A percentile compares a stretch with the other conserved stretches of the same genome.
Conservation (phyloP, 2,113 vertebrate genomes). For the Stictonetta naevosa region DNA sequence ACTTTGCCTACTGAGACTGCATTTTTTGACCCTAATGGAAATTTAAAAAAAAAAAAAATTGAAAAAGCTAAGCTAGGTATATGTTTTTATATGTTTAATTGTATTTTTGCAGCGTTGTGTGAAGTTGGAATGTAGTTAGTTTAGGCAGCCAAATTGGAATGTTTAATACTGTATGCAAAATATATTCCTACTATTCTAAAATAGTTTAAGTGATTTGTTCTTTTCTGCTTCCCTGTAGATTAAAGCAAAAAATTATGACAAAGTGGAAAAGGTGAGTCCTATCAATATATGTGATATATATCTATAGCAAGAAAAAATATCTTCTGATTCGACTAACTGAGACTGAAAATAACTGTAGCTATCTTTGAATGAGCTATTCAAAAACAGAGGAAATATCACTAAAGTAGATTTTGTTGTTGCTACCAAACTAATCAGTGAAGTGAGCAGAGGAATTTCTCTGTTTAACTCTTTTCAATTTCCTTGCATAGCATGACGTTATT, state of each 20-base stretch:
- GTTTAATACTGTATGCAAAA: slow-evolving; percentile 41
- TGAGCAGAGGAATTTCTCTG: background rate
- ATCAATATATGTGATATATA: slow-evolving; percentile 13
- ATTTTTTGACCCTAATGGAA: background rate
- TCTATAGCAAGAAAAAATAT: background rate
- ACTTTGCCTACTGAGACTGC: background rate
- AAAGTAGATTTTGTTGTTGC: background rate
- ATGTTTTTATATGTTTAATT: background rate
- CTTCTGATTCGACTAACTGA: background rate
- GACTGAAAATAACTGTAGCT: background rate
- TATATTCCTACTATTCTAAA: slow-evolving; percentile 47
- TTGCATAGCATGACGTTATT: background rate
- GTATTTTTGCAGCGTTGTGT: background rate
- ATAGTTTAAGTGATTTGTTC: slow-evolving; percentile 73
- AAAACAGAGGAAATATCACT: background rate
- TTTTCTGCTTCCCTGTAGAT: slow-evolving; percentile 91
- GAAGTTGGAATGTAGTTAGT: background rate
- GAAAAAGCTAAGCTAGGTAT: background rate
- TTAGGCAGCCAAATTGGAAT: background rate
- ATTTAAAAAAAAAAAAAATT: background rate
- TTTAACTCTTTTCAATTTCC: background rate
- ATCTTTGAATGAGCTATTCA: background rate
- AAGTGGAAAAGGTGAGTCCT: slow-evolving; percentile 98
- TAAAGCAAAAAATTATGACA: slow-evolving; percentile 99
- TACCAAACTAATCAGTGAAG: background rate